Percentiles rank a stretch among this genome's conserved stretches.
phyloP scores from a whole-genome alignment of 2,113 vertebrate species.

The Capreolus pygargus region DNA sequence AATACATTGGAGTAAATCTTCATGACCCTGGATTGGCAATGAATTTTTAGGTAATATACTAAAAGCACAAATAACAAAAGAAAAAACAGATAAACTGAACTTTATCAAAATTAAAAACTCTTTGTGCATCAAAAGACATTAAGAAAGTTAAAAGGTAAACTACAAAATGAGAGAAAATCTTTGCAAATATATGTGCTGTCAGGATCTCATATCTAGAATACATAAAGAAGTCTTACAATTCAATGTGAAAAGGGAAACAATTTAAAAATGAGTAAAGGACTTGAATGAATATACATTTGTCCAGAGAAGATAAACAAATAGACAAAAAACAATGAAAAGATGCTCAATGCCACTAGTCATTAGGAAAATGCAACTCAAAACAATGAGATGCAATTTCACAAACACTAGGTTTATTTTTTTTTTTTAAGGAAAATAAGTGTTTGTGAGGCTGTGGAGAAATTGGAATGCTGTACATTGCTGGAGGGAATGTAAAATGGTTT shows the following conservation, averaged over 20 bases:
- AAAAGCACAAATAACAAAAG: background rate
- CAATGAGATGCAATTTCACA: background rate
- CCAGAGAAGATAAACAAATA: background rate
- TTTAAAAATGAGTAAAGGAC: background rate
- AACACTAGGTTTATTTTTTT: background rate
- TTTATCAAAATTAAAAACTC: background rate
- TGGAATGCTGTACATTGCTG: background rate
- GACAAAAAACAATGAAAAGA: background rate
- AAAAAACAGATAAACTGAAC: background rate
- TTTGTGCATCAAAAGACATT: background rate
- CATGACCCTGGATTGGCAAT: background rate
- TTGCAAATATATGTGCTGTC: background rate
- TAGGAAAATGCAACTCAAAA: slow-evolving; percentile 33
- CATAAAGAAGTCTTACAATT: background rate
- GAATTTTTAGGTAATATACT: background rate
- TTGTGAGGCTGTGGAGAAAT: background rate
- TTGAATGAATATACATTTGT: background rate
- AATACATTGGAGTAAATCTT: background rate
- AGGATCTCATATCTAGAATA: background rate
- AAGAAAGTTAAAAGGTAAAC: background rate
- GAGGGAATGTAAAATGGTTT: background rate
- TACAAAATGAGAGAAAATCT: background rate
- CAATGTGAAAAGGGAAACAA: background rate
- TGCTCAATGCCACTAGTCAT: background rate
- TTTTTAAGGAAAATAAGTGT: background rate